Percentiles rank a stretch among this genome's conserved stretches.
Conservation (phyloP, 2,888 invertebrate species). For the Catocala sponsa region DNA sequence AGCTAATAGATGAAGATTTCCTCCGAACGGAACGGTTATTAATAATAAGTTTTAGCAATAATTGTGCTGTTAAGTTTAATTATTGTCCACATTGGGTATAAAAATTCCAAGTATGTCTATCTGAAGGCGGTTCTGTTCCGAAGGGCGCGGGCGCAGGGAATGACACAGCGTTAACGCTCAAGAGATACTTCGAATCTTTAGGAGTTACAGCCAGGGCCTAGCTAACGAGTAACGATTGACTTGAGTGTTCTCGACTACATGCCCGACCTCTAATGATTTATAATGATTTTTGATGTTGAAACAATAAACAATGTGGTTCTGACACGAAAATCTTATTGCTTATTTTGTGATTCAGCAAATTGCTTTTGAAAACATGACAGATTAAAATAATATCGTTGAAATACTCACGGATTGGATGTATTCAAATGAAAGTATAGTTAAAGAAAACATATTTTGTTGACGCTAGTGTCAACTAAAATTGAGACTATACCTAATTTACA, state of each 20-base stretch:
- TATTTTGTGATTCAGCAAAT: conserved; percentile 18
- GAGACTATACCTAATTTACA: too few species aligned
- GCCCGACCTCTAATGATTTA: conserved; percentile 65
- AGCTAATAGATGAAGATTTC: conserved; percentile 15
- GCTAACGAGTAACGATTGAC: conserved; percentile 84
- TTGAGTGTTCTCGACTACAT: conserved; percentile 73
- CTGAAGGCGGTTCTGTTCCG: conserved; percentile 60
- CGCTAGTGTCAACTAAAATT: too few species aligned
- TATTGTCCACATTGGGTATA: conserved; percentile 17
- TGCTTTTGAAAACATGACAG: background rate
- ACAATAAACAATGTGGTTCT: conserved; percentile 53
- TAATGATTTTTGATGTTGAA: conserved; percentile 59
- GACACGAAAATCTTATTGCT: conserved; percentile 24
- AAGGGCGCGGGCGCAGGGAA: conserved; percentile 71
- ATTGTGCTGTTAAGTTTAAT: conserved; percentile 36
- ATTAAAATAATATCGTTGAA: background rate
- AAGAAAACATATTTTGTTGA: too few species aligned
- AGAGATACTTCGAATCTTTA: conserved; percentile 85
- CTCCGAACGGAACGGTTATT: conserved; percentile 21
- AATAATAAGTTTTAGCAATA: conserved; percentile 31
- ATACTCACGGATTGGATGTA: too few species aligned
- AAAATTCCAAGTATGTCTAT: conserved; percentile 27
- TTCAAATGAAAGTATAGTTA: too few species aligned
- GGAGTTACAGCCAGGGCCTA: conserved; percentile 70
- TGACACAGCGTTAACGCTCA: conserved; percentile 83